Evolutionary conservation across 2,888 invertebrate genomes (phyloP), one percentile per base, ranked within the genome.

Genomic region (Drosophila prostipennis): DNA sequence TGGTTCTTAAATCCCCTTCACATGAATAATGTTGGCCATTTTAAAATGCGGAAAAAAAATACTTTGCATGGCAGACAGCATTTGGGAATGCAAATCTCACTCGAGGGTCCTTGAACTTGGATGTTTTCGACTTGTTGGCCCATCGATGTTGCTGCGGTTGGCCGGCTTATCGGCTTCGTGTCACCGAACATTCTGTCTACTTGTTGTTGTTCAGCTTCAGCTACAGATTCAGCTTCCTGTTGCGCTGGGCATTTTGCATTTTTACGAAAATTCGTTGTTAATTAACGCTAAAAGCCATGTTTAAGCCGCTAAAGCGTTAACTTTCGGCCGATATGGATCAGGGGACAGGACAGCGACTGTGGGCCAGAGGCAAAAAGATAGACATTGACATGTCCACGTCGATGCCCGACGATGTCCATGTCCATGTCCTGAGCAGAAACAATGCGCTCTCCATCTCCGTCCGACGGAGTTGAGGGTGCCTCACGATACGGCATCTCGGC

Each of bases 281-380:
- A 87, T 87, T 87, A 87, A 89, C 87, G 88, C 89, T 88, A 80
- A 86, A 89, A 86, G 79, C 83, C 85, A 87, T 89, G 85, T 89
- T 89, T 81, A 77, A 87, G 64, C 85, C 75, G 87, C 81, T 84
- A 84, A 84, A 84, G 89, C 89, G 89, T 89, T 89, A 84, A 89
- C 87, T 84, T 82, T 84, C 39, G 67, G 78, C 80, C 80, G 84
- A 84, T 84, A 84, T 84, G 87, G 89, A 84, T 84, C 84, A 76
- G 81, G 23, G 7, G 34, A 42, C 39, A 48, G n/a, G 51, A 11
- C 36, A 49, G 55, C 13, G 49, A 49, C 26, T 26, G 60, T n/a
- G 54, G 26, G 46, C 46, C 61, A 46, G 61, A 45, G 63, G 39
- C 55, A 54, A 65, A 64, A 64, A 77, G 79, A 83, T 67, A 77